phyloP scores from a whole-genome alignment of 92 coral and sea anemone species.

The Porites lobata region DNA sequence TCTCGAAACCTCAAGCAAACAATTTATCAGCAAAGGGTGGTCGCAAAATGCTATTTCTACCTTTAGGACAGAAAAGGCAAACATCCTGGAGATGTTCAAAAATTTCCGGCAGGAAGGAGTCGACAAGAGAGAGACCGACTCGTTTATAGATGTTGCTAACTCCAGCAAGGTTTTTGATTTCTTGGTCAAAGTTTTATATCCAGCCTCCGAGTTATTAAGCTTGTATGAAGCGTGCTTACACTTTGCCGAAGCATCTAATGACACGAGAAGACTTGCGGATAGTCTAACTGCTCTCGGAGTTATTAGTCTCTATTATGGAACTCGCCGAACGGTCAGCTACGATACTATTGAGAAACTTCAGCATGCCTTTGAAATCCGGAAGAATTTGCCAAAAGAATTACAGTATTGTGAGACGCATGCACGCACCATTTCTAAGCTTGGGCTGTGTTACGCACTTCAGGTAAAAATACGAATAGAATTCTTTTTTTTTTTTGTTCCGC shows the following conservation, averaged over 20 bases:
- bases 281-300: conserved; percentile 26
- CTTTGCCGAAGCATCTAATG: neutral
- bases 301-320: conserved; percentile 25
- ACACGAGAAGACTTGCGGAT: conserved; percentile 16
- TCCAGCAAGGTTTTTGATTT: neutral
- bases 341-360: neutral
- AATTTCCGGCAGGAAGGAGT: neutral
- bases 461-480: neutral
- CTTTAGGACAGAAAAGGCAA: neutral
- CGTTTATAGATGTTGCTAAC: neutral
- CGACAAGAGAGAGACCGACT: neutral
- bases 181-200: neutral
- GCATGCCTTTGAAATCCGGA: neutral
- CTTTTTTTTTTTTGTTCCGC: no score
- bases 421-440: conserved; percentile 29
- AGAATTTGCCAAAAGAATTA: neutral
- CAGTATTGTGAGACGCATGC: conserved; percentile 24
- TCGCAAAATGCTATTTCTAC: neutral
- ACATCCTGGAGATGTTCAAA: conserved; percentile 5
- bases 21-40: conserved; percentile 1
- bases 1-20: neutral
- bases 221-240: neutral
- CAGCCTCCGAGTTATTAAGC: neutral
- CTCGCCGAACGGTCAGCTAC: neutral
- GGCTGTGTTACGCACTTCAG: conserved; percentile 20